phyloP scores from a whole-genome alignment of 1,140 invertebrate genomes.

The Melanaphis sacchari region DNA sequence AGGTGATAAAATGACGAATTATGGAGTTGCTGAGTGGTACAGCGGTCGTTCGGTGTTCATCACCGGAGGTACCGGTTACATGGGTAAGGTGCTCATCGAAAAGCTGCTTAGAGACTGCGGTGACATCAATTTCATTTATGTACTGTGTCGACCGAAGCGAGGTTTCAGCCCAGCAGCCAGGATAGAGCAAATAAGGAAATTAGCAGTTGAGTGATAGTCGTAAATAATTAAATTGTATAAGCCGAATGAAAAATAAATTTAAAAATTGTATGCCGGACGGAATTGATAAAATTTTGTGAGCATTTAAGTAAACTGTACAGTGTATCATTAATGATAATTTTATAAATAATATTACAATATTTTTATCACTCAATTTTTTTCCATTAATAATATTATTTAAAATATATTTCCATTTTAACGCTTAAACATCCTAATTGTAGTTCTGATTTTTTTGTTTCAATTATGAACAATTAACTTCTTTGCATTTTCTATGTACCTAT shows the following conservation, averaged over 20 bases:
- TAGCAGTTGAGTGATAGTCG: conserved; percentile 65
- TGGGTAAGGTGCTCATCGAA: conserved; percentile 78
- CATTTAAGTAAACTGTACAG: too few relatives aligned
- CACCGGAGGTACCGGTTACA: conserved; percentile 74
- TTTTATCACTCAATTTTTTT: too few relatives aligned
- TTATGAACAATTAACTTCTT: too few relatives aligned
- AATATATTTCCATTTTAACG: too few relatives aligned
- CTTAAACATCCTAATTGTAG: too few relatives aligned
- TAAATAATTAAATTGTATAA: background rate
- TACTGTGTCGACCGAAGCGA: conserved; percentile 76
- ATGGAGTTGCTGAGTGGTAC: conserved; percentile 67
- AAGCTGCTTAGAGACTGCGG: conserved; percentile 78
- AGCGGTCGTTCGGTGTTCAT: conserved; percentile 67
- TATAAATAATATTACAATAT: too few relatives aligned
- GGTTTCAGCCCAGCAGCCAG: conserved; percentile 66
- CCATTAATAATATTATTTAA: too few relatives aligned
- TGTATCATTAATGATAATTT: too few relatives aligned
- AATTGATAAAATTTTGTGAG: too few relatives aligned
- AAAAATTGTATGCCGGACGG: background rate
- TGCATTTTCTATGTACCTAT: too few relatives aligned
- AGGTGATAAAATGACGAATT: conserved; percentile 41
- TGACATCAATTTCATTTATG: conserved; percentile 71
- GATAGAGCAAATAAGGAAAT: conserved; percentile 69
- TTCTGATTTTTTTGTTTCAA: too few relatives aligned
- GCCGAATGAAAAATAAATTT: background rate